Evolutionary conservation across 1,140 invertebrate genomes (phyloP).

Genomic region (Gryon sp.): DNA sequence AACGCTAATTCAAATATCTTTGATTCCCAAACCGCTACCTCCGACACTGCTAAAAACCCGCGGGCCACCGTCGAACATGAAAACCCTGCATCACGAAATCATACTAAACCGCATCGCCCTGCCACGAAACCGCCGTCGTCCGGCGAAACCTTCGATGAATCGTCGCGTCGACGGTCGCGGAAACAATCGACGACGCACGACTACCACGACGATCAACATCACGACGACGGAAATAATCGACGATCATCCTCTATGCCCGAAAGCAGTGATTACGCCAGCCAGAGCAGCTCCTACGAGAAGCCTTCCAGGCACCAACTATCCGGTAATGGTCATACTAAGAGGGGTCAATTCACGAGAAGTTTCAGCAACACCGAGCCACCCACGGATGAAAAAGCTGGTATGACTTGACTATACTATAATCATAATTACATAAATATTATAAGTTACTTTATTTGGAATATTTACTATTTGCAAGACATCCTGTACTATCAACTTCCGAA

Average conservation of each 20-base stretch:
- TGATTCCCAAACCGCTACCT: conserved; percentile 80
- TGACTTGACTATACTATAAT: no score
- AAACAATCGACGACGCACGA: conserved; percentile 64
- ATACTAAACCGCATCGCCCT: conserved; percentile 65
- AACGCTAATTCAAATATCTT: conserved; percentile 80
- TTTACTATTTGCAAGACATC: no score
- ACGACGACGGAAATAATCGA: conserved; percentile 71
- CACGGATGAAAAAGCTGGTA: conserved; percentile 91
- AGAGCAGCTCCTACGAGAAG: conserved; percentile 77
- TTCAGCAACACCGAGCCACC: conserved; percentile 89
- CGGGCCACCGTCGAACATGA: conserved; percentile 67
- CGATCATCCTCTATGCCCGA: conserved; percentile 76
- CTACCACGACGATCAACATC: conserved; percentile 66
- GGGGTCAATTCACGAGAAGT: conserved; percentile 88
- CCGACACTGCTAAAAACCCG: conserved; percentile 79
- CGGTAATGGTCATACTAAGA: conserved; percentile 77
- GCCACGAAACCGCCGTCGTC: conserved; percentile 56
- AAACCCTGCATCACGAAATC: conserved; percentile 66
- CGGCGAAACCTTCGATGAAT: conserved; percentile 61
- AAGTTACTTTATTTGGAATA: no score
- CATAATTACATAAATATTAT: no score
- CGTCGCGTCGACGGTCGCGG: conserved; percentile 64
- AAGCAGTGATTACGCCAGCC: conserved; percentile 77
- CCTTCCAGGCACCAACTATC: conserved; percentile 70
- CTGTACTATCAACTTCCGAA: no score